Conservation (phyloP, 2,888 invertebrate species). For the Scaptomyza polygonia region DNA sequence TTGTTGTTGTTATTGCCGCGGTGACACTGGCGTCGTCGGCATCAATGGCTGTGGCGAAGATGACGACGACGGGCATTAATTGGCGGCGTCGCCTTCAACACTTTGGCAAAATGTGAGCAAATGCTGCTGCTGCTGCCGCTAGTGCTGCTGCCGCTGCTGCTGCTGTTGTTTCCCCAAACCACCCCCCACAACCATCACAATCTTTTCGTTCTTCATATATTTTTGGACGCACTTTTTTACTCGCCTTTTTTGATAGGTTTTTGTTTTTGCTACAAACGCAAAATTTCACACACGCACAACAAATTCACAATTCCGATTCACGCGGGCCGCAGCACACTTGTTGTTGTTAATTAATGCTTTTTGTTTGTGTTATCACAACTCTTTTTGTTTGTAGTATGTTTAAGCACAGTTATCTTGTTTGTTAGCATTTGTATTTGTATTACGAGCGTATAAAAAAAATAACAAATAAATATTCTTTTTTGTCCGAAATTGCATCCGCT, state of each 20-base stretch:
- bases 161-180: slow-evolving; percentile 8
- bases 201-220: slow-evolving; percentile 48
- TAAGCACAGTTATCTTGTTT: slow-evolving; percentile 49
- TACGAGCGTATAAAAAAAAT: slow-evolving; percentile 56
- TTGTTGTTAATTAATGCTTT: slow-evolving; percentile 38
- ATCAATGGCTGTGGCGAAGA: slow-evolving; percentile 49
- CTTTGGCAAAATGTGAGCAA: slow-evolving; percentile 51
- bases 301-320: slow-evolving; percentile 48
- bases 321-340: slow-evolving; percentile 57
- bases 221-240: slow-evolving; percentile 61
- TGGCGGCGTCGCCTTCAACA: slow-evolving; percentile 64
- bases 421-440: slow-evolving; percentile 46
- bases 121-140: slow-evolving; percentile 22
- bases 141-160: slow-evolving; percentile 1
- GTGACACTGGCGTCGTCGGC: slow-evolving; percentile 57
- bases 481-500: slow-evolving; percentile 61
- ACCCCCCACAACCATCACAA: slow-evolving; percentile 39
- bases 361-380: slow-evolving; percentile 44
- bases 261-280: slow-evolving; percentile 41
- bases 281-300: slow-evolving; percentile 60
- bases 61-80: slow-evolving; percentile 47
- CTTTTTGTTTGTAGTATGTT: slow-evolving; percentile 17
- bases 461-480: slow-evolving; percentile 41
- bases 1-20: slow-evolving; percentile 45
- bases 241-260: slow-evolving; percentile 27